A percentile compares a stretch with the other conserved stretches of the same genome.
phyloP scores from a whole-genome alignment of 2,797 vertebrate genomes.

The Potorous gilbertii region DNA sequence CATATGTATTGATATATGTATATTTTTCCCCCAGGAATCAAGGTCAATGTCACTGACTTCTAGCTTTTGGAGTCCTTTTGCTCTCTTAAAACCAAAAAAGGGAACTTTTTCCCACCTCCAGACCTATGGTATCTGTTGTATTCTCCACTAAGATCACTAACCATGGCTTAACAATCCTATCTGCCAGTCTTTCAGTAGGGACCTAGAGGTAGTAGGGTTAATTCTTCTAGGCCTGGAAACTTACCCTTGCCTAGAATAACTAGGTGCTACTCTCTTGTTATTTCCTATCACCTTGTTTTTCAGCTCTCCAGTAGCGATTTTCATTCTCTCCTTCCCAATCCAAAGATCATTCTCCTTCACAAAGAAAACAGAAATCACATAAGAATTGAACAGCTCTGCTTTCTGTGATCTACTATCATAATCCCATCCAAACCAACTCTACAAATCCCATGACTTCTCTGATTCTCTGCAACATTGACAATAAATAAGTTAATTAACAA shows the following conservation, averaged over 20 bases:
- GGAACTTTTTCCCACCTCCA: not conserved
- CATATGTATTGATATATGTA: too few relatives aligned
- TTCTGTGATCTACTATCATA: not conserved
- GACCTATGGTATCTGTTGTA: not conserved
- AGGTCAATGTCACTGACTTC: too few relatives aligned
- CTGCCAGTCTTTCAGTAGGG: not conserved
- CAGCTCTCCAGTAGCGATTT: not conserved
- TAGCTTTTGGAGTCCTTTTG: not conserved
- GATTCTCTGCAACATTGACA: not conserved
- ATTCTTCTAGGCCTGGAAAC: not conserved
- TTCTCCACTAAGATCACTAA: not conserved
- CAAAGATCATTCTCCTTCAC: not conserved
- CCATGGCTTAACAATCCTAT: not conserved
- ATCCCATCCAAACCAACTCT: not conserved
- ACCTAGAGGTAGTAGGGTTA: not conserved
- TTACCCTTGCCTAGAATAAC: not conserved
- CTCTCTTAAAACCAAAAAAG: not conserved
- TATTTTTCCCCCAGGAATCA: too few relatives aligned
- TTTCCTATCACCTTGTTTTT: not conserved
- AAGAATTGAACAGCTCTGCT: not conserved
- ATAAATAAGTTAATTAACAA: not conserved
- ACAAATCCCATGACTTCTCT: not conserved
- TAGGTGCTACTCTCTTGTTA: not conserved
- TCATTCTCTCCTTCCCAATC: not conserved
- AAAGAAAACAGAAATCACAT: not conserved